Conservation (phyloP, 2,797 vertebrate genomes). For the Pogoniulus pusillus region DNA sequence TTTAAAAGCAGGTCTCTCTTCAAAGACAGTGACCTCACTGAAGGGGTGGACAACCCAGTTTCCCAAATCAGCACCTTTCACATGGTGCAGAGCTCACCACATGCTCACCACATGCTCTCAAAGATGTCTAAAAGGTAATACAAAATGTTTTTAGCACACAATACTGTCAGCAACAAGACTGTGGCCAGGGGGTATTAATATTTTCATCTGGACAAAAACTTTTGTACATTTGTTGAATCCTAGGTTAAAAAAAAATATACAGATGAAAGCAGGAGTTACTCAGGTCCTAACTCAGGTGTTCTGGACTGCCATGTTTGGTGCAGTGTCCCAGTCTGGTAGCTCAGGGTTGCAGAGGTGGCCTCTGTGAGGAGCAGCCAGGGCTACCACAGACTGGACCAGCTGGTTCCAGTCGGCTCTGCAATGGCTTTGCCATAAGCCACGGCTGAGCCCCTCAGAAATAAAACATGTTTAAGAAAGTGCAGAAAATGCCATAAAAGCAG, state of each 20-base stretch:
- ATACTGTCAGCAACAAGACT: background rate
- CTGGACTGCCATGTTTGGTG: background rate
- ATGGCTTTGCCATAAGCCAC: background rate
- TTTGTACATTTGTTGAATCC: background rate
- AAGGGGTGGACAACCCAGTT: background rate
- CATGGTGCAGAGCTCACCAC: background rate
- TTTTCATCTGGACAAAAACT: background rate
- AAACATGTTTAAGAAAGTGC: background rate
- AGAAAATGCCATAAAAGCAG: background rate
- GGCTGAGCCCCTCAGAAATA: background rate
- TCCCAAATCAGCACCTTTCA: background rate
- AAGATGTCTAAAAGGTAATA: background rate
- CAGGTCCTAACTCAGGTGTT: background rate
- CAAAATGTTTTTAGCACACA: background rate
- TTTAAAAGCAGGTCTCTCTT: background rate
- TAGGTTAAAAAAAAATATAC: background rate
- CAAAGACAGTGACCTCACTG: background rate
- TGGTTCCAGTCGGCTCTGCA: background rate
- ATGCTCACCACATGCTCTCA: background rate
- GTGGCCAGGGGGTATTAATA: background rate
- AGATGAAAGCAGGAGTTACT: background rate
- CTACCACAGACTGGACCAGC: background rate
- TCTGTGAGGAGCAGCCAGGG: background rate
- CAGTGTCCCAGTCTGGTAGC: background rate
- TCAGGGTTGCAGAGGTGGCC: background rate